These are phyloP conservation scores for Nasonia giraulti DNA, from an alignment of 1,140 invertebrate genomes.

Conservation along the genomic window DNA sequence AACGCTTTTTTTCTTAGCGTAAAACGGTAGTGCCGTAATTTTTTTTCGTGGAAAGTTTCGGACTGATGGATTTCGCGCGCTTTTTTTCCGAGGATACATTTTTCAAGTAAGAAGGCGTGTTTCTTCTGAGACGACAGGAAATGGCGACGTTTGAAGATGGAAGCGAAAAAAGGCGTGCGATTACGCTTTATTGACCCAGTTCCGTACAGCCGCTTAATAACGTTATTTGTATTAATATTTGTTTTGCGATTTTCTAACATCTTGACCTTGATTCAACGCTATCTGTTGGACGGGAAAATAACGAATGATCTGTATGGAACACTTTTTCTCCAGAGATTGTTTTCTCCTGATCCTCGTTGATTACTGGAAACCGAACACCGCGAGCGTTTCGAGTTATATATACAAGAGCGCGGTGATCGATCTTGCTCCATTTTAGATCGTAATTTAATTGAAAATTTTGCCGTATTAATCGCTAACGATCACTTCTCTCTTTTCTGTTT, in stretches of 20 bases:
- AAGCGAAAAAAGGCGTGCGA: neutral
- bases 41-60: neutral
- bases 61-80: neutral
- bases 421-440: neutral
- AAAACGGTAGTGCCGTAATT: neutral
- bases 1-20: no score
- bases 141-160: neutral
- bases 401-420: neutral
- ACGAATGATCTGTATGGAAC: constrained; percentile 3
- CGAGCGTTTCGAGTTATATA: neutral
- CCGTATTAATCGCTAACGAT: neutral
- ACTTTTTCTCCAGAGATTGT: neutral
- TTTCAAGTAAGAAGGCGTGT: neutral
- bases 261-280: neutral
- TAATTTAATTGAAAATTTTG: neutral
- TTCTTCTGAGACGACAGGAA: neutral
- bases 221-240: neutral
- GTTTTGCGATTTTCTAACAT: neutral
- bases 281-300: neutral
- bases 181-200: constrained; percentile 1
- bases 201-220: neutral
- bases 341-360: constrained; percentile 12
- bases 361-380: neutral
- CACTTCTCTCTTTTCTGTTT: constrained; percentile 24
- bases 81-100: neutral